Evolutionary conservation across 2,797 vertebrate genomes (phyloP).

Genomic region (Synaphobranchus kaupii): DNA sequence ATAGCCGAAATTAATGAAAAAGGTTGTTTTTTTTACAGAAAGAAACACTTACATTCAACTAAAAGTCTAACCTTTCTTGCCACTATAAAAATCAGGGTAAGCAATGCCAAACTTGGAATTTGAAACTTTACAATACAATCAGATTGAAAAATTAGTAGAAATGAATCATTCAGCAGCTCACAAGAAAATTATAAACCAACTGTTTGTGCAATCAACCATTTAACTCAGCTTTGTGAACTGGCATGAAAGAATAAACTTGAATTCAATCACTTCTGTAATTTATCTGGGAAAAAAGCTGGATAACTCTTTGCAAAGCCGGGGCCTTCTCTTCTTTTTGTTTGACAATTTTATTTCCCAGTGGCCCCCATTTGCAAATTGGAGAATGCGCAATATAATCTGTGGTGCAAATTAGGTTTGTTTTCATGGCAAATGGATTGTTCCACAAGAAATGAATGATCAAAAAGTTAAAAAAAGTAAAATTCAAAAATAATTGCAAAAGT

Average conservation of each 20-base stretch:
- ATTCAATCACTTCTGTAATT: not conserved
- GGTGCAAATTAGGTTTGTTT: not conserved
- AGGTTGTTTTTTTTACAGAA: too few relatives aligned
- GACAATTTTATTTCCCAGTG: not conserved
- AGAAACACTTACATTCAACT: too few relatives aligned
- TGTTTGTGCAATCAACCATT: not conserved
- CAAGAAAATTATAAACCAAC: not conserved
- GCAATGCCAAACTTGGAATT: not conserved
- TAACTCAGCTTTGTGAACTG: not conserved
- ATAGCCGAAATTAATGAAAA: too few relatives aligned
- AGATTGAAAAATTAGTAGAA: not conserved
- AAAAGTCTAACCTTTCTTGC: too few relatives aligned
- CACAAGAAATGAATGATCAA: not conserved
- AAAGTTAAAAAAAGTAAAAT: not conserved
- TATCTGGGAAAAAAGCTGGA: not conserved
- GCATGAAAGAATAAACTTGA: not conserved
- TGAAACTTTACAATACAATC: not conserved
- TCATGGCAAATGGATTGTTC: not conserved
- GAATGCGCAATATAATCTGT: not conserved
- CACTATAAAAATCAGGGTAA: too few relatives aligned
- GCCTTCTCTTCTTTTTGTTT: not conserved
- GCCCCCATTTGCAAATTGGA: not conserved
- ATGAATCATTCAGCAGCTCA: not conserved
- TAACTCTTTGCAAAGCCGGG: not conserved
- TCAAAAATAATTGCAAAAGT: not conserved